These are phyloP conservation scores for Platysternon megacephalum DNA, from an alignment of 2,113 vertebrate genomes.

Conservation along the genomic window DNA sequence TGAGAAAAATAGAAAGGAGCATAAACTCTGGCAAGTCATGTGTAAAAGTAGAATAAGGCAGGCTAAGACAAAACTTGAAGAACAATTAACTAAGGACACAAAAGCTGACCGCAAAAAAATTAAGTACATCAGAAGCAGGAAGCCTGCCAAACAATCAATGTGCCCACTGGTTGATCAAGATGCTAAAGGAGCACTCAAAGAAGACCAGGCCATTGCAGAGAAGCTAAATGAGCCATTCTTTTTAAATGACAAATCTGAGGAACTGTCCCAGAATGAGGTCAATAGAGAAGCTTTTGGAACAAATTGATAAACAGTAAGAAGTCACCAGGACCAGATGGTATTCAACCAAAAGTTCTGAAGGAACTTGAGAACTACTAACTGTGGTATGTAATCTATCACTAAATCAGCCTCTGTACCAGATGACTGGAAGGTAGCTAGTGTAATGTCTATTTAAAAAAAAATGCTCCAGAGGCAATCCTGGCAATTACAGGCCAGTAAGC, in stretches of 20 bases:
- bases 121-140: background rate
- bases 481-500: background rate
- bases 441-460: background rate
- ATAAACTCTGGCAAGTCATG: background rate
- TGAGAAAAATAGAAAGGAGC: background rate
- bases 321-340: background rate
- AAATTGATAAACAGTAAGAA: background rate
- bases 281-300: background rate
- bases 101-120: background rate
- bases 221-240: background rate
- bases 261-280: background rate
- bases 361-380: background rate
- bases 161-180: background rate
- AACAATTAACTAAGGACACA: background rate
- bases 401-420: background rate
- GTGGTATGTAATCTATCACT: background rate
- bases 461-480: background rate
- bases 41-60: background rate
- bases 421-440: background rate
- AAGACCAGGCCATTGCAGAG: background rate
- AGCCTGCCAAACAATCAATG: background rate
- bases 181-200: background rate
- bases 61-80: background rate
- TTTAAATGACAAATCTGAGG: background rate
- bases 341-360: background rate